These are phyloP conservation scores for Haliclona indistincta DNA, from an alignment of 37 sponge, comb jelly and placozoan species.

Conservation along the genomic window DNA sequence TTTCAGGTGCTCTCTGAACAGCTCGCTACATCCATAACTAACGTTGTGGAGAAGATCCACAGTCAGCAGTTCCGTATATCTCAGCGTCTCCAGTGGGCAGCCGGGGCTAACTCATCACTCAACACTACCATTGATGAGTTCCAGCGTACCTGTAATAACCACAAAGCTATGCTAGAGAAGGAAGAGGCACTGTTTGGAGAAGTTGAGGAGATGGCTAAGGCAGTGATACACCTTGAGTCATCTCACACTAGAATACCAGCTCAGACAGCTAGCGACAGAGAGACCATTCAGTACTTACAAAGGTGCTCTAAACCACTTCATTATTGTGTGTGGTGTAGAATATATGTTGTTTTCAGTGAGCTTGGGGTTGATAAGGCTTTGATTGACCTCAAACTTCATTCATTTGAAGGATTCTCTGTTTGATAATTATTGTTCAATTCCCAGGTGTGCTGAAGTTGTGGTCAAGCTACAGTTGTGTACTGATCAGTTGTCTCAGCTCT, in stretches of 20 bases:
- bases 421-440: too few relatives aligned
- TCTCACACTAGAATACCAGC: constrained; percentile 63
- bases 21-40: constrained; percentile 45
- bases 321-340: too few relatives aligned
- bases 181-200: constrained; percentile 74
- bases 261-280: constrained; percentile 65
- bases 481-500: constrained; percentile 76
- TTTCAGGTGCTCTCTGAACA: constrained; percentile 61
- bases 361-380: too few relatives aligned
- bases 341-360: too few relatives aligned
- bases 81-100: constrained; percentile 97
- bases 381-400: too few relatives aligned
- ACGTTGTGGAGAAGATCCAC: constrained; percentile 69
- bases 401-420: too few relatives aligned
- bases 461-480: constrained; percentile 56
- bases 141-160: constrained; percentile 63
- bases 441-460: constrained; percentile 72
- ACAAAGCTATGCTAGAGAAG: constrained; percentile 58
- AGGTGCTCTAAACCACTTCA: too few relatives aligned
- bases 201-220: constrained; percentile 68
- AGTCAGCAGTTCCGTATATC: constrained; percentile 82
- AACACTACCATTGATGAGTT: constrained; percentile 77
- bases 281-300: constrained; percentile 49
- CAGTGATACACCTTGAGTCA: constrained; percentile 89
- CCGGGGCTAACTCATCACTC: constrained; percentile 89